A percentile compares a stretch with the other conserved stretches of the same genome.
phyloP scores from a whole-genome alignment of 2,888 invertebrate genomes.

The Agrotis ipsilon region DNA sequence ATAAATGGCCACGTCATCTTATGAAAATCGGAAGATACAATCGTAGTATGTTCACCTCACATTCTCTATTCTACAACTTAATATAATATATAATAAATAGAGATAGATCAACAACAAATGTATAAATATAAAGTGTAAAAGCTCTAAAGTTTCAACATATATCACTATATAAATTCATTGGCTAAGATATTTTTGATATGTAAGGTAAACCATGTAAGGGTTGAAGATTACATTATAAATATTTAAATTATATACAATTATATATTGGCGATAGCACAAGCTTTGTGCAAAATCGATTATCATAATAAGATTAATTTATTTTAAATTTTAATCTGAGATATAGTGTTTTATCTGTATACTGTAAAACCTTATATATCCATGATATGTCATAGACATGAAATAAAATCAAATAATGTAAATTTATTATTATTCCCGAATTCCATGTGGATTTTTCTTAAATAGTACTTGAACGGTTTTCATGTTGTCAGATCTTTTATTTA shows the following conservation, averaged over 20 bases:
- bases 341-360: background rate
- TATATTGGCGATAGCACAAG: conserved; percentile 25
- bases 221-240: conserved; percentile 1
- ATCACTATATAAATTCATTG: conserved; percentile 57
- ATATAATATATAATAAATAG: conserved; percentile 43
- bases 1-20: background rate
- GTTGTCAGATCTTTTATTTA: conserved; percentile 10
- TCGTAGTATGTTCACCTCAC: conserved; percentile 22
- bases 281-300: conserved; percentile 25
- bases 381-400: conserved; percentile 3
- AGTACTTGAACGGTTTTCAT: conserved; percentile 18
- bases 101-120: conserved; percentile 59
- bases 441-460: background rate
- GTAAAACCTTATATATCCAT: background rate
- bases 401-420: background rate
- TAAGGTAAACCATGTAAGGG: conserved; percentile 20
- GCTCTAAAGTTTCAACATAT: conserved; percentile 53
- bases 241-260: background rate
- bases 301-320: background rate
- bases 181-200: conserved; percentile 60
- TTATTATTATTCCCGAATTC: background rate
- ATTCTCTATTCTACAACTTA: conserved; percentile 29
- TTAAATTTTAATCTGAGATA: background rate
- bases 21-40: conserved; percentile 4
- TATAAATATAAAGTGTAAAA: conserved; percentile 62